Conservation (phyloP, 92 coral and sea anemone genomes). For the Epizoanthus ramosus region DNA sequence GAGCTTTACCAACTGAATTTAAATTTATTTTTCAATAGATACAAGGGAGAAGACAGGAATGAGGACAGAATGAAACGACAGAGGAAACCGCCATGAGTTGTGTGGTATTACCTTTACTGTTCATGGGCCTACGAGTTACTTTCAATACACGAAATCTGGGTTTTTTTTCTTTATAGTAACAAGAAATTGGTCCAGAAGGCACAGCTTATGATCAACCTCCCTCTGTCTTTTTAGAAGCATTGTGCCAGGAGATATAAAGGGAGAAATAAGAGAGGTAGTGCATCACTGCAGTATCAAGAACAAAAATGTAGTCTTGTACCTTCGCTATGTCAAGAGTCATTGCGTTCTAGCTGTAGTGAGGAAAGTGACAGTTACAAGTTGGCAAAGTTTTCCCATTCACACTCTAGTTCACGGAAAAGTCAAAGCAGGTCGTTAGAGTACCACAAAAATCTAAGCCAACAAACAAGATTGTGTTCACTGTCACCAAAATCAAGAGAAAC, state of each 20-base stretch:
- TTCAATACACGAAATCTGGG: neutral
- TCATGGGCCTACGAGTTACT: constrained; percentile 41
- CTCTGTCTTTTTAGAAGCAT: constrained; percentile 45
- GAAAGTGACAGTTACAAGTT: too few relatives aligned
- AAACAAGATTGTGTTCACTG: too few relatives aligned
- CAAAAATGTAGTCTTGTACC: too few relatives aligned
- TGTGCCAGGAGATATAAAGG: constrained; percentile 58
- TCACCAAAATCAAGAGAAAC: too few relatives aligned
- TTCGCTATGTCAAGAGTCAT: too few relatives aligned
- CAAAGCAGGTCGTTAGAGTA: too few relatives aligned
- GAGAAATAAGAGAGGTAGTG: constrained; percentile 66
- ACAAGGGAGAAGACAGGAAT: constrained; percentile 29
- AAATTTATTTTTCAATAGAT: neutral
- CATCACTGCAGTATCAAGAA: too few relatives aligned
- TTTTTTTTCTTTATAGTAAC: constrained; percentile 37
- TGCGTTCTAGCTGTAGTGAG: too few relatives aligned
- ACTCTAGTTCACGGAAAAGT: too few relatives aligned
- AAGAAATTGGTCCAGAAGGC: constrained; percentile 48
- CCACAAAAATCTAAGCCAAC: too few relatives aligned
- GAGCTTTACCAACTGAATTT: too few relatives aligned
- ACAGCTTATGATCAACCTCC: constrained; percentile 43
- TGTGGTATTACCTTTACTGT: constrained; percentile 32
- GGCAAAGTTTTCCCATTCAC: too few relatives aligned
- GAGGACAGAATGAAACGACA: constrained; percentile 21
- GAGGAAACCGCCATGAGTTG: constrained; percentile 24